These are phyloP conservation scores for Leiothrix lutea DNA, from an alignment of 2,113 vertebrate genomes.

Conservation along the genomic window DNA sequence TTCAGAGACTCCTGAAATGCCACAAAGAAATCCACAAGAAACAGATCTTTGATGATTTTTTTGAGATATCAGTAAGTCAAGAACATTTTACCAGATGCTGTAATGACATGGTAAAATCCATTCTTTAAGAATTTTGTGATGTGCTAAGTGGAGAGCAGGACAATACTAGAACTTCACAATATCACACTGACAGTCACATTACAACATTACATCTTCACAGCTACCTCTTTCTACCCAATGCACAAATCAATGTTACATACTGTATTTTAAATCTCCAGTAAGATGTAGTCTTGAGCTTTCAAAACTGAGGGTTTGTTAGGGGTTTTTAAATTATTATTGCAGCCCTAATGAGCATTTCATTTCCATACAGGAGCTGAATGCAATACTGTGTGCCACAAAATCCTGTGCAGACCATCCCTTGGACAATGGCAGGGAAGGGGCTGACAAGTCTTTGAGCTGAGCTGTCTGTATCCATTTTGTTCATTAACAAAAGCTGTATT, in stretches of 20 bases:
- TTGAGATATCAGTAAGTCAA: not conserved
- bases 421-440: not conserved
- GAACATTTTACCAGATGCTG: not conserved
- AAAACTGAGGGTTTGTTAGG: fast-evolving
- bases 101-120: not conserved
- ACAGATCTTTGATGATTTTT: not conserved
- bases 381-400: not conserved
- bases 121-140: not conserved
- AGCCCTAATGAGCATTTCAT: not conserved
- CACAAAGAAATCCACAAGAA: not conserved
- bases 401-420: not conserved
- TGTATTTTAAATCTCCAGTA: not conserved
- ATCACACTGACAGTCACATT: not conserved
- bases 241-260: fast-evolving
- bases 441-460: not conserved
- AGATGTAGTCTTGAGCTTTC: not conserved
- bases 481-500: not conserved
- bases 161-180: not conserved
- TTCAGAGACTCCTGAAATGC: not conserved
- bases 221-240: not conserved
- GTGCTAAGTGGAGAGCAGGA: not conserved
- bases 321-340: not conserved
- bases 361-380: not conserved
- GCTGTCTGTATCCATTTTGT: not conserved
- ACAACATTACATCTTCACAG: not conserved